These are phyloP conservation scores for Nymphicus hollandicus DNA, from an alignment of 2,113 vertebrate species.

Conservation along the genomic window DNA sequence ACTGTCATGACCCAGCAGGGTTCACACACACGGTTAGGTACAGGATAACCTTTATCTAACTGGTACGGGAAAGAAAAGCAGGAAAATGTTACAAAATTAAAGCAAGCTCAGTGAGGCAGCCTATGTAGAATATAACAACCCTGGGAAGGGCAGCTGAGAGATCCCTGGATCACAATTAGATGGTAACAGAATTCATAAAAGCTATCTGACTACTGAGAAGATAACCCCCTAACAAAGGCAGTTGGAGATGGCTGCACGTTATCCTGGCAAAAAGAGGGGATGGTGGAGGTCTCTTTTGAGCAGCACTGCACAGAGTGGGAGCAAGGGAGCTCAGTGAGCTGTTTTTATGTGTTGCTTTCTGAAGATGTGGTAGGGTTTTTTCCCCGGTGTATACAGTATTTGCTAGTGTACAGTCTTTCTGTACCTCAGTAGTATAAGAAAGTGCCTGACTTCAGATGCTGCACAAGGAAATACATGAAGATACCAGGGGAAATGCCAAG, in stretches of 20 bases:
- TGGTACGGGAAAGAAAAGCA: background rate
- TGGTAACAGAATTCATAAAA: background rate
- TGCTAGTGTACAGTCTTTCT: background rate
- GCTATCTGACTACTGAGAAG: background rate
- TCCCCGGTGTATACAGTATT: background rate
- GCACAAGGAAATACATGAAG: background rate
- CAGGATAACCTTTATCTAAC: background rate
- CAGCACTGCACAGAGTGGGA: background rate
- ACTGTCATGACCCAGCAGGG: background rate
- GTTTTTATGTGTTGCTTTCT: background rate
- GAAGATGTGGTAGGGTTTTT: background rate
- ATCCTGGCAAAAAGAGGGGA: background rate
- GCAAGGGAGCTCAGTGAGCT: background rate
- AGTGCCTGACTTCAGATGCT: background rate
- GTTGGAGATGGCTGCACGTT: background rate
- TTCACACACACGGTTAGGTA: background rate
- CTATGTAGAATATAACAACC: background rate
- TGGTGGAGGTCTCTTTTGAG: background rate
- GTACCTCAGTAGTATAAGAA: background rate
- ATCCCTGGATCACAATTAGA: background rate
- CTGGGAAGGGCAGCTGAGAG: background rate
- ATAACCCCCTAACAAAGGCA: background rate
- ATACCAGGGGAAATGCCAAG: background rate
- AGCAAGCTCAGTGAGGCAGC: background rate
- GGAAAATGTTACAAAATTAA: background rate